Evolutionary conservation across 2,888 invertebrate genomes (phyloP).

Genomic region (Leptopilina drosophilae): DNA sequence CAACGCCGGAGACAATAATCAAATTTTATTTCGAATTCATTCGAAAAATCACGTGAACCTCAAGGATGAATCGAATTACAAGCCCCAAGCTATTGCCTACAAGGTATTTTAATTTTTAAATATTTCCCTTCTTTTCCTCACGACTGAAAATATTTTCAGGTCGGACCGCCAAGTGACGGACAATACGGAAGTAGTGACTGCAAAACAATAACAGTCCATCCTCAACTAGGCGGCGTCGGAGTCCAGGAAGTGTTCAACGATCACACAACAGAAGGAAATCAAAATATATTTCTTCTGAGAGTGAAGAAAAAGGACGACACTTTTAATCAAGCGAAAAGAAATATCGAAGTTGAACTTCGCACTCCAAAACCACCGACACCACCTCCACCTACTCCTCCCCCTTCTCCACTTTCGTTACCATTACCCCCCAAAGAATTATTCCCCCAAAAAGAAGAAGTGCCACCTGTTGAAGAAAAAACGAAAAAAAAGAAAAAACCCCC

Average conservation of each 20-base stretch:
- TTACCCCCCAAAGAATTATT: constrained; percentile 40
- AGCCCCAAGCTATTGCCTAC: constrained; percentile 65
- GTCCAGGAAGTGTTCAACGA: constrained; percentile 69
- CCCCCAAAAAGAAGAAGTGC: constrained; percentile 32
- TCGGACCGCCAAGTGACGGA: constrained; percentile 57
- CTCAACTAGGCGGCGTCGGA: constrained; percentile 57
- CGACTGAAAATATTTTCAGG: background rate
- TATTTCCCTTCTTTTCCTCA: too few species aligned
- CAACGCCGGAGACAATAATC: constrained; percentile 67
- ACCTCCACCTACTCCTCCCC: constrained; percentile 46
- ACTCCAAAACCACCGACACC: constrained; percentile 66
- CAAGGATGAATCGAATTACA: constrained; percentile 58
- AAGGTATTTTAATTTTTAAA: constrained; percentile 53
- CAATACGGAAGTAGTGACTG: constrained; percentile 59
- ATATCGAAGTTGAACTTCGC: constrained; percentile 71
- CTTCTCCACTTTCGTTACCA: constrained; percentile 19
- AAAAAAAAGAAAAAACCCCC: constrained; percentile 34
- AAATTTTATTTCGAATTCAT: constrained; percentile 69
- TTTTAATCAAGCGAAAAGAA: constrained; percentile 58
- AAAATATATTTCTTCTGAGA: constrained; percentile 68
- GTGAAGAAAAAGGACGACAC: constrained; percentile 67
- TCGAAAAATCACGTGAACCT: constrained; percentile 57
- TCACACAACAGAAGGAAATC: constrained; percentile 65
- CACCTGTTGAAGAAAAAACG: constrained; percentile 27
- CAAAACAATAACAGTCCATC: constrained; percentile 68